Conservation (phyloP, 2,113 vertebrate species). For the Archilochus colubris region DNA sequence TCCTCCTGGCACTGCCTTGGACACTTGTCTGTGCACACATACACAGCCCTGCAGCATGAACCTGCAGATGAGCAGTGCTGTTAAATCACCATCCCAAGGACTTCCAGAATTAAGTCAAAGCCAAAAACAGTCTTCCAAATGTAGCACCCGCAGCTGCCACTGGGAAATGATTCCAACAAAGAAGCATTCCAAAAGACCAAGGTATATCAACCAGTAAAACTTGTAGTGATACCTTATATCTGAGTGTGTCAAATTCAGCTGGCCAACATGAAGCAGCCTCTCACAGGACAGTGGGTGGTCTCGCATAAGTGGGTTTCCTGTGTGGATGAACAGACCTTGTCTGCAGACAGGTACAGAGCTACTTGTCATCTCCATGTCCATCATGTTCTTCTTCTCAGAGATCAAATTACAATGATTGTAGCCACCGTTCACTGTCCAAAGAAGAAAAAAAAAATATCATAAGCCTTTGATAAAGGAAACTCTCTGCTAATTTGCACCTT, state of each 20-base stretch:
- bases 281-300: slow-evolving; percentile 79
- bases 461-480: not conserved
- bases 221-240: slow-evolving; percentile 77
- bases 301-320: slow-evolving; percentile 74
- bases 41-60: not conserved
- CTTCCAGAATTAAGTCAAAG: not conserved
- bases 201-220: not conserved
- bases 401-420: slow-evolving; percentile 74
- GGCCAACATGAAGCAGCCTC: slow-evolving; percentile 73
- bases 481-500: not conserved
- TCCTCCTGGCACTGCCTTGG: not conserved
- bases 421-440: slow-evolving; percentile 78
- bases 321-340: slow-evolving; percentile 75
- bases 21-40: not conserved
- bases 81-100: not conserved
- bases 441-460: not conserved
- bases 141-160: not conserved
- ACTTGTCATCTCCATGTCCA: slow-evolving; percentile 76
- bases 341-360: slow-evolving; percentile 78
- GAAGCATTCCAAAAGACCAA: not conserved
- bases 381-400: slow-evolving; percentile 79
- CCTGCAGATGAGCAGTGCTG: not conserved
- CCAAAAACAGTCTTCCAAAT: not conserved
- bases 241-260: slow-evolving; percentile 74
- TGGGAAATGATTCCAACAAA: not conserved